Evolutionary conservation across 2,888 invertebrate species (phyloP).

Genomic region (Brenthis daphne): DNA sequence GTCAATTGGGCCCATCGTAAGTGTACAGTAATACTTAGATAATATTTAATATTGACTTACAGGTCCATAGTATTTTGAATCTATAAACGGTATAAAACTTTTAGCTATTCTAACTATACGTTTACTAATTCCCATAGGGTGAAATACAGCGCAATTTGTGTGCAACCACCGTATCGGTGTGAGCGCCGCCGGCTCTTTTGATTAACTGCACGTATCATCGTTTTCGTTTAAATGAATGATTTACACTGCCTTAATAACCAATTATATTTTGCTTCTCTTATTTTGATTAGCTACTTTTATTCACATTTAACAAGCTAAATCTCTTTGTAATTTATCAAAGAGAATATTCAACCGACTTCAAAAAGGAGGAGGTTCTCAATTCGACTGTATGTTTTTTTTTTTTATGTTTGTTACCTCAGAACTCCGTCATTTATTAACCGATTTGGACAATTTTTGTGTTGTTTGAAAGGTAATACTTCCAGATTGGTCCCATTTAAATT

Average conservation of each 20-base stretch:
- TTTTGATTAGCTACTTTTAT: neutral
- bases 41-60: too few relatives aligned
- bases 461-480: too few relatives aligned
- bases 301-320: neutral
- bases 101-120: conserved; percentile 8
- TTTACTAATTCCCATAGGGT: conserved; percentile 12
- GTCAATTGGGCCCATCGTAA: too few relatives aligned
- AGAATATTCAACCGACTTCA: too few relatives aligned
- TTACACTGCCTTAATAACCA: conserved; percentile 15
- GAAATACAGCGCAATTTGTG: conserved; percentile 22
- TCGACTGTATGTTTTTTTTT: too few relatives aligned
- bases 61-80: too few relatives aligned
- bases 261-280: neutral
- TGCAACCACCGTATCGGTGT: conserved; percentile 15
- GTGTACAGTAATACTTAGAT: too few relatives aligned
- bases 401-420: too few relatives aligned
- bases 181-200: conserved; percentile 26
- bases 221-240: conserved; percentile 18
- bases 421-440: too few relatives aligned
- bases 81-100: neutral
- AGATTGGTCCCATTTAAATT: too few relatives aligned
- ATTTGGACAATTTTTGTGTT: too few relatives aligned
- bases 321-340: neutral
- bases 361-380: too few relatives aligned
- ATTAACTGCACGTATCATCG: conserved; percentile 26